phyloP scores from a whole-genome alignment of 2,888 invertebrate genomes.

The Caradrina clavipalpis region DNA sequence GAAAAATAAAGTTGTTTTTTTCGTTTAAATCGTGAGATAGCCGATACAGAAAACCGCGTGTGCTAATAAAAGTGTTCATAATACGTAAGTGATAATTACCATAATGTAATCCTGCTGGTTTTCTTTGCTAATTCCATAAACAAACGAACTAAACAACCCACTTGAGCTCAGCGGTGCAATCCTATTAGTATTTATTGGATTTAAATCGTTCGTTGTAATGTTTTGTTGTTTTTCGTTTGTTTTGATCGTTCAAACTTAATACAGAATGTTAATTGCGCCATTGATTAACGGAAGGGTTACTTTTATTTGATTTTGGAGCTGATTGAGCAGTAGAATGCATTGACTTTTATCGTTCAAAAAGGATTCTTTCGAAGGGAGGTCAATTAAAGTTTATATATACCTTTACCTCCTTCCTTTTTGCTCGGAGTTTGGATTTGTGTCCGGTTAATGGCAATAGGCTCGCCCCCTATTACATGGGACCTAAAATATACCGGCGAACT shows the following conservation, averaged over 20 bases:
- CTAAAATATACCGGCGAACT: no score
- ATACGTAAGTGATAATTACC: slow-evolving; percentile 52
- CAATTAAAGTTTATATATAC: no score
- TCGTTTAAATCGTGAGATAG: slow-evolving; percentile 12
- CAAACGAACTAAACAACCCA: slow-evolving; percentile 34
- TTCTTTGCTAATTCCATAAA: slow-evolving; percentile 56
- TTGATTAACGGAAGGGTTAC: slow-evolving; percentile 18
- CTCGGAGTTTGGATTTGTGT: no score
- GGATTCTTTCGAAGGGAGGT: not conserved
- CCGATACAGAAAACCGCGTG: slow-evolving; percentile 48
- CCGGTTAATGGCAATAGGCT: no score
- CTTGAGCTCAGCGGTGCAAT: slow-evolving; percentile 42
- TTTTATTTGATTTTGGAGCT: slow-evolving; percentile 9
- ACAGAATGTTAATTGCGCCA: slow-evolving; percentile 17
- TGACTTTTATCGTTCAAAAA: slow-evolving; percentile 1
- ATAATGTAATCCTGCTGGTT: slow-evolving; percentile 52
- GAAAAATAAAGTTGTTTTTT: slow-evolving; percentile 17
- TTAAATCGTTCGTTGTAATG: slow-evolving; percentile 37
- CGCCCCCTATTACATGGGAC: no score
- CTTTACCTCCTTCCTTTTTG: no score
- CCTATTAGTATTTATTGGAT: slow-evolving; percentile 51
- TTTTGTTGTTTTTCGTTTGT: slow-evolving; percentile 44
- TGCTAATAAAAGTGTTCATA: slow-evolving; percentile 55
- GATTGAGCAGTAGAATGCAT: slow-evolving; percentile 7
- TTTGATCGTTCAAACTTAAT: slow-evolving; percentile 37